Evolutionary conservation across 1,140 invertebrate genomes (phyloP).

Genomic region (Drosophila pandora): DNA sequence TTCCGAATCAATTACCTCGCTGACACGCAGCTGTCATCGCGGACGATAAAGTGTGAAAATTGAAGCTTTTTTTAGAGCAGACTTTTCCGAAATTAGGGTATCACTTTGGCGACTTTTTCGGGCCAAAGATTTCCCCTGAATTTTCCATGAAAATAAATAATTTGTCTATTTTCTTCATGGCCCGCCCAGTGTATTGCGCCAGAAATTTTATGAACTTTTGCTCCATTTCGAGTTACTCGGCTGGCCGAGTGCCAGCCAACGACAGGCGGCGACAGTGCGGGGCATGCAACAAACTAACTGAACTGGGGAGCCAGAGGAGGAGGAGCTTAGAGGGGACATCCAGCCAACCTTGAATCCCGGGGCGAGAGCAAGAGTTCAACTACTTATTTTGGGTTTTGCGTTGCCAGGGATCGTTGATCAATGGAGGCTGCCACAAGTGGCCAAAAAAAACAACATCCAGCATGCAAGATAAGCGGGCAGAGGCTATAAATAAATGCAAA

Average conservation of each 20-base stretch:
- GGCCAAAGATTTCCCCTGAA: neutral
- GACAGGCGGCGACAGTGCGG: conserved; percentile 2
- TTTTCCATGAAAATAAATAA: conserved; percentile 33
- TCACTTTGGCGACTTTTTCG: neutral
- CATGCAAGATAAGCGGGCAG: conserved; percentile 41
- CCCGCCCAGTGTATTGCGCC: conserved; percentile 15
- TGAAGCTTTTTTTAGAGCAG: neutral
- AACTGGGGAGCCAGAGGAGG: conserved; percentile 24
- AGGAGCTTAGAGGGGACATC: neutral
- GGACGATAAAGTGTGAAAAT: conserved; percentile 27
- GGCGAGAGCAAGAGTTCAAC: conserved; percentile 56
- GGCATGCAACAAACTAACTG: neutral
- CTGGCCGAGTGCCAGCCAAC: conserved; percentile 61
- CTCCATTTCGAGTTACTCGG: conserved; percentile 65
- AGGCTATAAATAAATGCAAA: conserved; percentile 72
- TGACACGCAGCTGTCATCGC: conserved; percentile 35
- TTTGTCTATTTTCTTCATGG: conserved; percentile 19
- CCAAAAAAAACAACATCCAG: conserved; percentile 29
- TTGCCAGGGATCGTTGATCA: conserved; percentile 46
- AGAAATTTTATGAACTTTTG: conserved; percentile 73
- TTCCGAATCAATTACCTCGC: conserved; percentile 45
- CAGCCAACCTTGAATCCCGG: conserved; percentile 64
- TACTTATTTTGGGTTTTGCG: conserved; percentile 42
- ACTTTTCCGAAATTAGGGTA: conserved; percentile 8
- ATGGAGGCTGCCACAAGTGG: conserved; percentile 32